Percentiles rank a stretch among this genome's conserved stretches.
These are phyloP conservation scores for Ochropleura leucogaster DNA, from an alignment of 2,888 invertebrate species.

Conservation along the genomic window DNA sequence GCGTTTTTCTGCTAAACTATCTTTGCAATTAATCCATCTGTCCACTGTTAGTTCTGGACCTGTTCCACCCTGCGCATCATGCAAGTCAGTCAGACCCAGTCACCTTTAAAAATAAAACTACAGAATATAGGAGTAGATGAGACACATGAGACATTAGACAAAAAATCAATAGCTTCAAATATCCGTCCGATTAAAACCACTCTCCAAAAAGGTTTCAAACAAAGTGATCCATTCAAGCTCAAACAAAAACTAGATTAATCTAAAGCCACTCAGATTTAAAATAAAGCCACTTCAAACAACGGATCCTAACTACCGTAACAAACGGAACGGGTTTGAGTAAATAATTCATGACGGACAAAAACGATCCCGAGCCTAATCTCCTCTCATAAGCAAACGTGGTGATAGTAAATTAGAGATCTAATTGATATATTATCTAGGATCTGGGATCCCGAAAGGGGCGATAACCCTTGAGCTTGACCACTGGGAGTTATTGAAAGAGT, in stretches of 20 bases:
- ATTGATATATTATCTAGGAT: conserved; percentile 68
- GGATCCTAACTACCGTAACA: conserved; percentile 32
- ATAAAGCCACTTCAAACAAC: conserved; percentile 48
- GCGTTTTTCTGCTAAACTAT: background rate
- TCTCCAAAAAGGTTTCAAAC: conserved; percentile 3
- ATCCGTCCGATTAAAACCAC: background rate
- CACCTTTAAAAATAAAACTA: background rate
- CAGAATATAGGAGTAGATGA: too few species aligned
- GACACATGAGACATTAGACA: too few species aligned
- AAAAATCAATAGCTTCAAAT: conserved; percentile 4
- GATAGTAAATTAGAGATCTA: conserved; percentile 65
- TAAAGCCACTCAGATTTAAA: conserved; percentile 45
- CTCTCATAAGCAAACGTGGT: conserved; percentile 54
- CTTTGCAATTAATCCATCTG: background rate
- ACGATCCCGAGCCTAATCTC: conserved; percentile 52
- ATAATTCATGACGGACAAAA: conserved; percentile 64
- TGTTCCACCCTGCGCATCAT: background rate
- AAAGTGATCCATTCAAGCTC: background rate
- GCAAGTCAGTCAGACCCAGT: background rate
- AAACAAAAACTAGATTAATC: conserved; percentile 44
- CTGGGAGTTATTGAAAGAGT: conserved; percentile 18
- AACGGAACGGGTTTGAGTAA: conserved; percentile 50
- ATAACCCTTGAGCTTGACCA: conserved; percentile 25
- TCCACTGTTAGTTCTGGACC: background rate
- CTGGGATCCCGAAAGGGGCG: conserved; percentile 55